phyloP scores from a whole-genome alignment of 1,140 invertebrate species.

The Hestina assimilis region DNA sequence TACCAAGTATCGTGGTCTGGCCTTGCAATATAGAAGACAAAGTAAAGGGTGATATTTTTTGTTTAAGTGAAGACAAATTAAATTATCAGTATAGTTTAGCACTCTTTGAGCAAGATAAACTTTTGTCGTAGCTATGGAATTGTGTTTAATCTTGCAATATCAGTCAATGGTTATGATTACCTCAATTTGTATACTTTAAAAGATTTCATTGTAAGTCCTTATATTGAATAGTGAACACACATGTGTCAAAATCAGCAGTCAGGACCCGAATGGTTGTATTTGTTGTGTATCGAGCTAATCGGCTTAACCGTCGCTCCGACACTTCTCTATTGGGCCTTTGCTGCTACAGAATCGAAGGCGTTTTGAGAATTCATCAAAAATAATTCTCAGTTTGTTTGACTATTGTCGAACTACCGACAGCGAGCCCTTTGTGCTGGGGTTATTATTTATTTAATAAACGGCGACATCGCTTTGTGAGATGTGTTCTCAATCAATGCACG shows the following conservation, averaged over 20 bases:
- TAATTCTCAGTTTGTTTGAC: slow-evolving; percentile 73
- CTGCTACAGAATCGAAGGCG: slow-evolving; percentile 57
- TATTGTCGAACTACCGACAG: slow-evolving; percentile 65
- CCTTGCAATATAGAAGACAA: no score
- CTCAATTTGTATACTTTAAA: slow-evolving; percentile 6
- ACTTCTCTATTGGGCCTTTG: slow-evolving; percentile 49
- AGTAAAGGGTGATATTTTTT: no score
- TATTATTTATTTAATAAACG: slow-evolving; percentile 76
- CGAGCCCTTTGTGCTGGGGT: slow-evolving; percentile 51
- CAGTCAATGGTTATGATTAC: neutral
- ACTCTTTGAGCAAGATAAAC: no score
- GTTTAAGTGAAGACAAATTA: no score
- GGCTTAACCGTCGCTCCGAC: slow-evolving; percentile 61
- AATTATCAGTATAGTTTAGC: no score
- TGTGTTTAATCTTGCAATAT: neutral
- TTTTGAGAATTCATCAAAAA: slow-evolving; percentile 73
- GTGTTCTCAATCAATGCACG: slow-evolving; percentile 54
- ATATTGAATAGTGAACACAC: slow-evolving; percentile 38
- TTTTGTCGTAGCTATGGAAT: no score
- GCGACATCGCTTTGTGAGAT: slow-evolving; percentile 56
- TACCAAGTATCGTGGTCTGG: no score
- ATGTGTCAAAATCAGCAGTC: slow-evolving; percentile 43
- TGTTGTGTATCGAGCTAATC: slow-evolving; percentile 68
- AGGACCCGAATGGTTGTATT: slow-evolving; percentile 57
- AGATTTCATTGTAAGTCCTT: neutral